Conservation (phyloP, 2,113 vertebrate species). For the Nyctereutes procyonoides region DNA sequence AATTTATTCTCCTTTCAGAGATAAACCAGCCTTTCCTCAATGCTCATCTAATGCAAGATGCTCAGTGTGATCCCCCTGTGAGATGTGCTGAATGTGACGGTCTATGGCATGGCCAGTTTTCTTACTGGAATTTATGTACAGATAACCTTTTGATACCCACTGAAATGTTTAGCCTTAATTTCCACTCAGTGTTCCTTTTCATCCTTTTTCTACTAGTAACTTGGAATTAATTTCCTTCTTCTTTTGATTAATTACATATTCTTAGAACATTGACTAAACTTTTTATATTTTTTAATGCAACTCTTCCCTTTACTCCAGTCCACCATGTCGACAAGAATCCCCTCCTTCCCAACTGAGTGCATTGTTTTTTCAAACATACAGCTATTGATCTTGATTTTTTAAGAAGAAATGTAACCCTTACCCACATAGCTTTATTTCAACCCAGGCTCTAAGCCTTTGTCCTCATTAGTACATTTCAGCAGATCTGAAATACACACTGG, state of each 20-base stretch:
- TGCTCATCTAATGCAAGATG: not conserved
- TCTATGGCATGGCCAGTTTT: not conserved
- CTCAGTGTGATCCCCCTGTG: not conserved
- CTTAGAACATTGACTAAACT: not conserved
- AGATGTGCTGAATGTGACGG: not conserved
- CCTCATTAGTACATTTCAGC: not conserved
- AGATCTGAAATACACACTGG: not conserved
- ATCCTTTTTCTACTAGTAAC: not conserved
- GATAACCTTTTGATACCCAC: not conserved
- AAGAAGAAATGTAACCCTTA: not conserved
- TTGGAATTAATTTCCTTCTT: not conserved
- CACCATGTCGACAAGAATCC: not conserved
- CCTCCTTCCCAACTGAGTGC: not conserved
- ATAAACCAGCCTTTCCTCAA: not conserved
- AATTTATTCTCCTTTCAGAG: not conserved
- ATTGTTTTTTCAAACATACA: not conserved
- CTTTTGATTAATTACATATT: not conserved
- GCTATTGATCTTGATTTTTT: not conserved
- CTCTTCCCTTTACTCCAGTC: not conserved
- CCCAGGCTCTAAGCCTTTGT: not conserved
- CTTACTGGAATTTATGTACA: not conserved
- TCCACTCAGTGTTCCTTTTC: not conserved
- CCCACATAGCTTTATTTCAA: not conserved
- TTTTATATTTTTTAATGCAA: not conserved
- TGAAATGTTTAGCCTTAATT: not conserved